Evolutionary conservation across 37 sponge, comb jelly and placozoan species (phyloP).

Genomic region (Eunapius fragilis): DNA sequence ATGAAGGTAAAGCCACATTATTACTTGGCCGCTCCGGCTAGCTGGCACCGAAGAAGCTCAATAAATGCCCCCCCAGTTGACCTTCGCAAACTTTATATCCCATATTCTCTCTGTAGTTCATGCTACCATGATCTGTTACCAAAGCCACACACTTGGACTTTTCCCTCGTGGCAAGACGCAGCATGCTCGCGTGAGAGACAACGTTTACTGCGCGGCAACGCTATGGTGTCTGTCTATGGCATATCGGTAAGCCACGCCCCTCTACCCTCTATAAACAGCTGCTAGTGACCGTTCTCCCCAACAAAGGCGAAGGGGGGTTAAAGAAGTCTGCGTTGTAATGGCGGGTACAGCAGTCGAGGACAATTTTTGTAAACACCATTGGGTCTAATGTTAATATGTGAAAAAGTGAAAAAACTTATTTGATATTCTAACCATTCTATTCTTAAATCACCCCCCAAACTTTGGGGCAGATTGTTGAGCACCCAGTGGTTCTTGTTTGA

Average conservation of each 20-base stretch:
- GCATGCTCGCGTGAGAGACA: slow-evolving; percentile 86
- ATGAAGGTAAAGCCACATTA: slow-evolving; percentile 21
- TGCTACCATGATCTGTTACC: slow-evolving; percentile 58
- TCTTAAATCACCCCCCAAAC: no score
- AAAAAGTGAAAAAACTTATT: no score
- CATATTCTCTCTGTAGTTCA: slow-evolving; percentile 47
- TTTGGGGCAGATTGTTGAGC: no score
- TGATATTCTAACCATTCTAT: no score
- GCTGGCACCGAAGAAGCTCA: not conserved
- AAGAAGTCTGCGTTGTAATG: no score
- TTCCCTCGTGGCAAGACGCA: slow-evolving; percentile 72
- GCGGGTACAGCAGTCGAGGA: no score
- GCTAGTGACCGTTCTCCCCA: no score
- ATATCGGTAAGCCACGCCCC: slow-evolving; percentile 62
- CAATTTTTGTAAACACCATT: no score
- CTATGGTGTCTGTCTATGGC: slow-evolving; percentile 86
- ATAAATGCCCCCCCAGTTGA: not conserved
- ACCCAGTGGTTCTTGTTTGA: no score
- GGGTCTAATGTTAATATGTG: no score
- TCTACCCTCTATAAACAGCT: no score
- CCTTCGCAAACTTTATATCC: not conserved
- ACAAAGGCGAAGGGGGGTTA: no score
- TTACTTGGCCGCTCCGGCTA: not conserved
- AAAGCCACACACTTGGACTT: slow-evolving; percentile 86
- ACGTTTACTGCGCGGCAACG: slow-evolving; percentile 85